Evolutionary conservation across 2,797 vertebrate species (phyloP).

Genomic region (Centroberyx gerrardi): DNA sequence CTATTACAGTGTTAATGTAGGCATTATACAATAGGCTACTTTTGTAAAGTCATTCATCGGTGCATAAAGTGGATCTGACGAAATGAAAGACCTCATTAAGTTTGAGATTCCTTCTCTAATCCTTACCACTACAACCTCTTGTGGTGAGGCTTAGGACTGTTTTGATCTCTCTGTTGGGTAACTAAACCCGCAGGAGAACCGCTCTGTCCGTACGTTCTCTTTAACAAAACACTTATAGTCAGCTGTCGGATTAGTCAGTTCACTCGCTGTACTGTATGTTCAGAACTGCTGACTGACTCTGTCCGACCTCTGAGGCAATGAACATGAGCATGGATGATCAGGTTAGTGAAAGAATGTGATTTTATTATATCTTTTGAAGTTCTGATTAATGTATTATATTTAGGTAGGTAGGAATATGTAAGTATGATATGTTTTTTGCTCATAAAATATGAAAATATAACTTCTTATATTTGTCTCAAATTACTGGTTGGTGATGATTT

Average conservation of each 20-base stretch:
- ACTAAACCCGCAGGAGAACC: conserved; percentile 7
- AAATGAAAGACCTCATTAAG: too few relatives aligned
- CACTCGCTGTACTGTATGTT: not conserved
- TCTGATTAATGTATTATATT: too few relatives aligned
- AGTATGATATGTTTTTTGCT: too few relatives aligned
- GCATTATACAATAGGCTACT: not conserved
- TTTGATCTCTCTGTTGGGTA: conserved; percentile 69
- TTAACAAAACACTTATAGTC: conserved; percentile 12
- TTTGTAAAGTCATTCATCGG: not conserved
- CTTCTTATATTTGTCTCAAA: too few relatives aligned
- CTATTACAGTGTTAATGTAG: too few relatives aligned
- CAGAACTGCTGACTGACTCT: conserved; percentile 18
- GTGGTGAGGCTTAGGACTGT: conserved; percentile 57
- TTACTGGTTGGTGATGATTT: too few relatives aligned
- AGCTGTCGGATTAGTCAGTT: conserved; percentile 52
- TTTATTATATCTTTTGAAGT: not conserved
- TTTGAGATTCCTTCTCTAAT: conserved; percentile 46
- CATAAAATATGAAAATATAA: too few relatives aligned
- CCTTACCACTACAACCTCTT: conserved; percentile 44
- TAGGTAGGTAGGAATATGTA: too few relatives aligned
- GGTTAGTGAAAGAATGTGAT: conserved; percentile 46
- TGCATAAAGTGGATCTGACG: conserved; percentile 3
- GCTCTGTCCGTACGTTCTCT: conserved; percentile 50
- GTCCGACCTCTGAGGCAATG: conserved; percentile 8
- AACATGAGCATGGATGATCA: conserved; percentile 59